A percentile compares a stretch with the other conserved stretches of the same genome.
Evolutionary conservation across 2,113 vertebrate genomes (phyloP).

Genomic region (Hemiscyllium ocellatum): DNA sequence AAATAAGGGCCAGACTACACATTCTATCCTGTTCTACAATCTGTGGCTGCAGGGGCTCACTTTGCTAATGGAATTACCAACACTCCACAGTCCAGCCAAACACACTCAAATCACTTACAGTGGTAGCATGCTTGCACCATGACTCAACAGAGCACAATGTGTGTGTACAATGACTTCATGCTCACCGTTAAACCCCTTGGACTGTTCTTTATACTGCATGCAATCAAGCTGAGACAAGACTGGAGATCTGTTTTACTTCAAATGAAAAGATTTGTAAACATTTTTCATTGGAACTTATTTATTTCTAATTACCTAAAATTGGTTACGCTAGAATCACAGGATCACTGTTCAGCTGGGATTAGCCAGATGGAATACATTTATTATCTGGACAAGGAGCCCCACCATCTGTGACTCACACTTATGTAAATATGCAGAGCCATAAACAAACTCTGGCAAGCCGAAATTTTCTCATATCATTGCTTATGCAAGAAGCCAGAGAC

Average conservation of each 20-base stretch:
- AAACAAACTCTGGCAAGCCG: background rate
- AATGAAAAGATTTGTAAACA: background rate
- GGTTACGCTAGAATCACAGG: background rate
- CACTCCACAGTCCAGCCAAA: background rate
- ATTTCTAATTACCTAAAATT: background rate
- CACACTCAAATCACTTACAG: background rate
- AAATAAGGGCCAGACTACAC: background rate
- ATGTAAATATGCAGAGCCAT: background rate
- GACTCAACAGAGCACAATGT: background rate
- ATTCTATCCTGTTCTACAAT: background rate
- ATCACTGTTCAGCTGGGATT: background rate
- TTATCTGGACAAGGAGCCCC: background rate
- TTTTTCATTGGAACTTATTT: background rate
- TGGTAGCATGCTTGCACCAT: background rate
- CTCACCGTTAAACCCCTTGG: background rate
- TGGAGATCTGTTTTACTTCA: conserved; percentile 1
- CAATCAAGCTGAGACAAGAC: background rate
- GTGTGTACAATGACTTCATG: background rate
- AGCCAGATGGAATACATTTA: background rate
- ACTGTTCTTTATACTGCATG: background rate
- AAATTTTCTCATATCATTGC: background rate
- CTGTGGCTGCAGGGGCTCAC: background rate
- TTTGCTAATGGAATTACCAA: background rate
- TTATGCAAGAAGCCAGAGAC: background rate
- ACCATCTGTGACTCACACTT: background rate